Percentiles rank a stretch among this genome's conserved stretches.
Conservation (phyloP, 2,113 vertebrate genomes). For the Gambusia affinis region DNA sequence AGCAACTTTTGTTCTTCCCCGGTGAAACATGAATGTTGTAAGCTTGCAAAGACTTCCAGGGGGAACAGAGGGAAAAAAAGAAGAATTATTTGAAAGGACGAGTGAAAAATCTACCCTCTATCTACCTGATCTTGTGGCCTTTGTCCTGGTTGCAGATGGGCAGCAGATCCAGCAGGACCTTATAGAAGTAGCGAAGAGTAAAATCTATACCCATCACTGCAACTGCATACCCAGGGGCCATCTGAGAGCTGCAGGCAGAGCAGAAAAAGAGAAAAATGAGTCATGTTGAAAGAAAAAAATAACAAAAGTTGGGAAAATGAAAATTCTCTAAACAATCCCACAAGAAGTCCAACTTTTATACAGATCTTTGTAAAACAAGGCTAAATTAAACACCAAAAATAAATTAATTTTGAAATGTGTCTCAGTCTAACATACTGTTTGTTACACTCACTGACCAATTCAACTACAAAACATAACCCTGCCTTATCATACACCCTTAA, state of each 20-base stretch:
- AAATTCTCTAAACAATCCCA: background rate
- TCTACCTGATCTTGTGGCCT: slow-evolving; percentile 95
- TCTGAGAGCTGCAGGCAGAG: slow-evolving; percentile 68
- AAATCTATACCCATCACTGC: slow-evolving; percentile 99
- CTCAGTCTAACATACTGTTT: slow-evolving; percentile 26
- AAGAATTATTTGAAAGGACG: background rate
- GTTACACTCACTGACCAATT: slow-evolving; percentile 46
- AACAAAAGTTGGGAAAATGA: background rate
- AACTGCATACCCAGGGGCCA: slow-evolving; percentile 90
- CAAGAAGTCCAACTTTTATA: slow-evolving; percentile 4
- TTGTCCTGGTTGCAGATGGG: slow-evolving; percentile 97
- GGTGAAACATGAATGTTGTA: slow-evolving; percentile 1
- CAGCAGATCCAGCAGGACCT: slow-evolving; percentile 93
- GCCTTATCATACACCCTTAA: slow-evolving; percentile 32
- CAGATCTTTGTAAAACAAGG: background rate
- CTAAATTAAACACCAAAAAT: background rate
- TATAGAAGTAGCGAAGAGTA: slow-evolving; percentile 97
- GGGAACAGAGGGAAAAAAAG: background rate
- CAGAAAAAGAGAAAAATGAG: background rate
- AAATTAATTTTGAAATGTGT: slow-evolving; percentile 8
- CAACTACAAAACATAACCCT: slow-evolving; percentile 35
- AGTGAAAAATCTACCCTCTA: background rate
- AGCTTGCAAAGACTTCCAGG: background rate
- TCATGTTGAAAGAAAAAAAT: background rate
- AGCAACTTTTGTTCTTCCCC: slow-evolving; percentile 18